A percentile compares a stretch with the other conserved stretches of the same genome.
Conservation (phyloP, 1,140 invertebrate species). For the Elysia chlorotica region DNA sequence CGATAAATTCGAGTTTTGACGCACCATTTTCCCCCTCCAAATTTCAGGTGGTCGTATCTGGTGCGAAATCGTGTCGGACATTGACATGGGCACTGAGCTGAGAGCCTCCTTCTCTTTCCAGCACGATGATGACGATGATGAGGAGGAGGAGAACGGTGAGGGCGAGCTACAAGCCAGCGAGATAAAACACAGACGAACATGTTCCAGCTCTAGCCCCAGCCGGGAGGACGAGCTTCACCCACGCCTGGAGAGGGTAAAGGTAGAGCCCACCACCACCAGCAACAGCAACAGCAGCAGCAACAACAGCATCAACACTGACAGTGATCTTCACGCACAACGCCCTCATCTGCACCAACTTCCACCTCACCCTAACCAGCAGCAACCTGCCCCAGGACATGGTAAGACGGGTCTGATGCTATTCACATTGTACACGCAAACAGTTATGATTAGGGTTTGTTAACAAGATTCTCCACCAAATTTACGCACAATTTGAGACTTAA, state of each 20-base stretch:
- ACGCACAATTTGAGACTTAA: too few species aligned
- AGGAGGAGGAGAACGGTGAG: constrained; percentile 7
- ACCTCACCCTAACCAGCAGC: constrained; percentile 15
- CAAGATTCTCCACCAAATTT: too few species aligned
- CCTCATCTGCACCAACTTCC: constrained; percentile 6
- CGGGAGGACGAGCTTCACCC: too few species aligned
- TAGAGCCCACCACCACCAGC: constrained; percentile 22
- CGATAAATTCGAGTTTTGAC: too few species aligned
- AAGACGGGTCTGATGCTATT: too few species aligned
- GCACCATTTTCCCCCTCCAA: too few species aligned
- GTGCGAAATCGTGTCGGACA: constrained; percentile 51
- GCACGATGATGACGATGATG: constrained; percentile 21
- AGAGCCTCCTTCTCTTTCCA: constrained; percentile 46
- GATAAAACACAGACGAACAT: constrained; percentile 7
- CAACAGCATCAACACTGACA: constrained; percentile 8
- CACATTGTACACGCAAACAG: too few species aligned
- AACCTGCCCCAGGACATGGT: constrained; percentile 29
- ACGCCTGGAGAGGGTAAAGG: too few species aligned
- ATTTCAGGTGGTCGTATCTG: constrained; percentile 58
- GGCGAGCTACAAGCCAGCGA: background rate
- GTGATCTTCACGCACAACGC: too few species aligned
- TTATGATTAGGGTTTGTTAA: too few species aligned
- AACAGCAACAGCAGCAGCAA: constrained; percentile 14
- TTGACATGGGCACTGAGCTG: constrained; percentile 43
- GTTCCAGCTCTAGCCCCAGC: too few species aligned